A percentile compares a stretch with the other conserved stretches of the same genome.
Conservation (phyloP, 2,113 vertebrate species). For the Nesogale talazaci region DNA sequence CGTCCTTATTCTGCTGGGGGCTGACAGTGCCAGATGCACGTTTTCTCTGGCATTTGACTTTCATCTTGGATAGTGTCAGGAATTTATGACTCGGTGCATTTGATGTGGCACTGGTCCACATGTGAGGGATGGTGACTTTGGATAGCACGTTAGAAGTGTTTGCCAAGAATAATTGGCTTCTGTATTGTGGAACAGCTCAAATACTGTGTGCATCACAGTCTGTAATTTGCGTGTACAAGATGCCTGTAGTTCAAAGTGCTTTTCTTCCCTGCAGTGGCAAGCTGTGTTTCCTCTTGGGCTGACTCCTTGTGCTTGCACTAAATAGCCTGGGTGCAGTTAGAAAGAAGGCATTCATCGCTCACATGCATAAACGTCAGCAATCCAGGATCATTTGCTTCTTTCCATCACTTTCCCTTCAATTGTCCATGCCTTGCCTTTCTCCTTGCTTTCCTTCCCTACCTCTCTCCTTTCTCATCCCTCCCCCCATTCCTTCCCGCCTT, state of each 20-base stretch:
- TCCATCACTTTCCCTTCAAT: neutral
- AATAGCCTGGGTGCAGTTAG: constrained; percentile 64
- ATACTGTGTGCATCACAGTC: constrained; percentile 79
- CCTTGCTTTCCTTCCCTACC: neutral
- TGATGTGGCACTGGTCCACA: constrained; percentile 81
- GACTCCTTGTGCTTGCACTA: constrained; percentile 71
- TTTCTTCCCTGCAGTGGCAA: constrained; percentile 77
- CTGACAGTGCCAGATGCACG: constrained; percentile 56
- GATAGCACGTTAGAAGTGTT: constrained; percentile 67
- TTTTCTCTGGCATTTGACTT: constrained; percentile 70
- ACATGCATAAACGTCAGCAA: neutral
- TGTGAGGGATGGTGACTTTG: constrained; percentile 80
- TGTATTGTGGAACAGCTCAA: constrained; percentile 81
- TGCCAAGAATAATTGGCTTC: constrained; percentile 86
- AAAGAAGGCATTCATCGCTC: constrained; percentile 42
- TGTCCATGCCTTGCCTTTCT: neutral
- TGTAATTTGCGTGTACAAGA: constrained; percentile 82
- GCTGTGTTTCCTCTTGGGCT: constrained; percentile 79
- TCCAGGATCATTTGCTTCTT: neutral
- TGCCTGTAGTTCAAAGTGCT: constrained; percentile 84
- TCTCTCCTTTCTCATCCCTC: neutral
- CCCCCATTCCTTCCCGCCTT: no score
- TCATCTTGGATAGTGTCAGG: constrained; percentile 80
- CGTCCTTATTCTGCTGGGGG: constrained; percentile 49
- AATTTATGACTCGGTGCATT: constrained; percentile 82